Evolutionary conservation across 2,113 vertebrate genomes (phyloP).

Genomic region (Dissostichus mawsoni): DNA sequence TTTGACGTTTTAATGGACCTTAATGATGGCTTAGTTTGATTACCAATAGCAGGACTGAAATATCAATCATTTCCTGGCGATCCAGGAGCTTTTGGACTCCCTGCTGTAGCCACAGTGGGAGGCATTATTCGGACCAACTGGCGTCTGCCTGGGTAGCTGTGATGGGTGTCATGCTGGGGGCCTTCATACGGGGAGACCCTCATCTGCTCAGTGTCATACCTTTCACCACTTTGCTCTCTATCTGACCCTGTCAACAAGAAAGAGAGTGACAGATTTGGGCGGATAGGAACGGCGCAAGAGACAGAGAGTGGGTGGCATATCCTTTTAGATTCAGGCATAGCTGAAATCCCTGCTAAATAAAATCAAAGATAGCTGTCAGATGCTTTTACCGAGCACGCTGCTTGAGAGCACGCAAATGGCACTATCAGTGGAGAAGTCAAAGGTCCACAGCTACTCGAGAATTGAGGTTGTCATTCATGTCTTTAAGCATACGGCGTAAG

Average conservation of each 20-base stretch:
- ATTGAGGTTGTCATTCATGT: conserved; percentile 69
- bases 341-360: conserved; percentile 66
- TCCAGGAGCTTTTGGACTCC: conserved; percentile 43
- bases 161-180: conserved; percentile 69
- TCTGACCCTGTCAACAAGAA: conserved; percentile 75
- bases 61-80: conserved; percentile 35
- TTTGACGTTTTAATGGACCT: conserved; percentile 21
- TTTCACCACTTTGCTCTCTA: conserved; percentile 76
- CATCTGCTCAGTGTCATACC: conserved; percentile 78
- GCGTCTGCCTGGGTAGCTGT: conserved; percentile 60
- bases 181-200: conserved; percentile 71
- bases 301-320: conserved; percentile 63
- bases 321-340: conserved; percentile 62
- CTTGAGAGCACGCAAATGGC: conserved; percentile 72
- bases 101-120: conserved; percentile 53
- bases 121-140: conserved; percentile 67
- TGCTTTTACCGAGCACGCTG: conserved; percentile 68
- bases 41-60: conserved; percentile 45
- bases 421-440: conserved; percentile 75
- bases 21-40: conserved; percentile 47
- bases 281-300: conserved; percentile 37
- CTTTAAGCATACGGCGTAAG: conserved; percentile 50
- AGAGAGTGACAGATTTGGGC: conserved; percentile 60
- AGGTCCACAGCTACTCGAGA: conserved; percentile 69
- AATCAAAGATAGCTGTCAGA: conserved; percentile 77